Conservation (phyloP, 2,113 vertebrate genomes). For the Microcebus murinus region DNA sequence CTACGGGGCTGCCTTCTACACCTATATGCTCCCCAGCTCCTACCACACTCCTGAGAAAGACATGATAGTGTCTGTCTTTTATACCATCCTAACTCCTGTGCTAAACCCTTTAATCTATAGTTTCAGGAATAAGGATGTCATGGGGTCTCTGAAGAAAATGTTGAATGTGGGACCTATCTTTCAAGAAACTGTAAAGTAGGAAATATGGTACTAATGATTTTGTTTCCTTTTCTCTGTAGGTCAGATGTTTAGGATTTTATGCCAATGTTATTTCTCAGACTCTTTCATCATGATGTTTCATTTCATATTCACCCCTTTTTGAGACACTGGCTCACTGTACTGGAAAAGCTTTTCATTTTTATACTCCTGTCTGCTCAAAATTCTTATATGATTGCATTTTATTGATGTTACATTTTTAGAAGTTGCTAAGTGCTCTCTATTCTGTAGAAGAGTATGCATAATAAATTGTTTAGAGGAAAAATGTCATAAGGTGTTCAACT, state of each 20-base stretch:
- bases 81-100: constrained; percentile 47
- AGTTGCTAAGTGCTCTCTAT: neutral
- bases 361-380: neutral
- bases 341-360: too few species aligned
- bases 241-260: neutral
- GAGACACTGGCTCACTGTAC: neutral
- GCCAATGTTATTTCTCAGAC: too few species aligned
- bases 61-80: constrained; percentile 20
- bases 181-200: neutral
- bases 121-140: constrained; percentile 63
- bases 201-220: fast-evolving
- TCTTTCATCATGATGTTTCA: too few species aligned
- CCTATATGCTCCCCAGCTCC: constrained; percentile 51
- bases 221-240: neutral
- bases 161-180: neutral
- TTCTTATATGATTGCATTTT: neutral
- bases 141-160: constrained; percentile 42
- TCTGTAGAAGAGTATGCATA: neutral
- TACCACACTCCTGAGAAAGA: constrained; percentile 31
- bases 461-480: neutral
- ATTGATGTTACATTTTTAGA: neutral
- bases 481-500: neutral
- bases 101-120: constrained; percentile 68
- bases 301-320: neutral
- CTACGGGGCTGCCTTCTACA: constrained; percentile 45